These are phyloP conservation scores for Torymus tubicola DNA, from an alignment of 2,888 invertebrate species.

Conservation along the genomic window DNA sequence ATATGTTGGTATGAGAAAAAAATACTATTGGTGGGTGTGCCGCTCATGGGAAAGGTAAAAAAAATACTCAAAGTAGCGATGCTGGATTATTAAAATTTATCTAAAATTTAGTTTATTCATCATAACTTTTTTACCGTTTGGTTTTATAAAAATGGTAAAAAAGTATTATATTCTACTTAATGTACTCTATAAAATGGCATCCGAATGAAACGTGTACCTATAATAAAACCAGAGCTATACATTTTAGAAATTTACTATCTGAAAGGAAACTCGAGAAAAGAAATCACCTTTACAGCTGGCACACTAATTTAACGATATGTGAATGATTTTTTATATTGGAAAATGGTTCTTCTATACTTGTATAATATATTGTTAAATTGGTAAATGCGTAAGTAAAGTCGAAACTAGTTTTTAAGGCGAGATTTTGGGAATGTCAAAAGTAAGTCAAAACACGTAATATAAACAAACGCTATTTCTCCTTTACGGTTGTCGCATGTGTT, in stretches of 20 bases:
- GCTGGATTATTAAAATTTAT: background rate
- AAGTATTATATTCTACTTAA: background rate
- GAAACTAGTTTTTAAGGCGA: too few species aligned
- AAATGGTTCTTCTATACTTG: slow-evolving; percentile 12
- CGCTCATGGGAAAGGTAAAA: background rate
- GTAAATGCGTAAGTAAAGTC: too few species aligned
- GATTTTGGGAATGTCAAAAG: too few species aligned
- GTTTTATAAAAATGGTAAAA: background rate
- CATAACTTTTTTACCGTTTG: background rate
- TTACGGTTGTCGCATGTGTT: too few species aligned
- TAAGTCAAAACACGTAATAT: too few species aligned
- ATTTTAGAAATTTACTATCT: too few species aligned
- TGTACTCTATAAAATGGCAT: background rate
- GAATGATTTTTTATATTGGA: background rate
- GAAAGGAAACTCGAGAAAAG: background rate
- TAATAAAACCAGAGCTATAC: slow-evolving; percentile 1
- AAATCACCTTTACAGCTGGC: slow-evolving; percentile 15
- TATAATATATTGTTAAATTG: slow-evolving; percentile 9
- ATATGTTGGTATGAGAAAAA: slow-evolving; percentile 8
- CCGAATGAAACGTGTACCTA: background rate
- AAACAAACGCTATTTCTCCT: too few species aligned
- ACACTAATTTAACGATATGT: background rate
- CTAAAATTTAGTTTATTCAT: background rate
- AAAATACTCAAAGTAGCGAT: background rate
- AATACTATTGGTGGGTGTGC: background rate